Evolutionary conservation across 2,888 invertebrate genomes (phyloP), one percentile per base, ranked within the genome.

Genomic region (Diachrysia chrysitis): DNA sequence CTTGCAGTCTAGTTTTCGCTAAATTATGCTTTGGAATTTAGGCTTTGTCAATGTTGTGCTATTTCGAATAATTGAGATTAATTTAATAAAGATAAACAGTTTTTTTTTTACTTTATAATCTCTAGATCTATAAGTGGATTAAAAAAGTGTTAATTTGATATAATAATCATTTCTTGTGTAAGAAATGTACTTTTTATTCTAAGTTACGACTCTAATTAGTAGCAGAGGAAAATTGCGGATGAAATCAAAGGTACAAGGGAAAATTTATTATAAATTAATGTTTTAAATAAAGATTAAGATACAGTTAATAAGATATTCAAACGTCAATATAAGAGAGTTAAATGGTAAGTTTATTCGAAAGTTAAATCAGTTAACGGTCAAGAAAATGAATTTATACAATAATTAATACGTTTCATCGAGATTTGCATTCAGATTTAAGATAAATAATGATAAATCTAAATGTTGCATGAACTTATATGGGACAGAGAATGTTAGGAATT

Each of bases 361-460:
- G 60, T 37, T 58, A 71, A 54, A 64, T 56, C 62, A 63, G 72
- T 53, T 65, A 63, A 72, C 58, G 66, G 67, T 66, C 58, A 64
- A 68, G 55, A 46, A 60, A 62, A 68, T 79, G 63, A 66, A 78
- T 78, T 66, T 58, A 63, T 59, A 56, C 46, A 56, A 61, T 73
- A 71, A 80, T 78, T 69, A 69, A 66, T 74, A 61, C 62, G 62
- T 66, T 69, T 64, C 37, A 66, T 68, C 59, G 54, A 73, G 67
- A 66, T 74, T 68, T 61, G 63, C 53, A 59, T 57, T 70, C 17
- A 66, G 78, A 81, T 78, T 81, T 61, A 35, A 67, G 61, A 78
- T 72, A 66, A 32, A 55, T 60, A 56, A 65, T 66, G 65, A 66
- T 74, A 58, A 60, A 63, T 78, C 55, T 64, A 32, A 69, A 78